A percentile compares a stretch with the other conserved stretches of the same genome.
Evolutionary conservation across 2,113 vertebrate genomes (phyloP).

Genomic region (Neodon shergylaensis): DNA sequence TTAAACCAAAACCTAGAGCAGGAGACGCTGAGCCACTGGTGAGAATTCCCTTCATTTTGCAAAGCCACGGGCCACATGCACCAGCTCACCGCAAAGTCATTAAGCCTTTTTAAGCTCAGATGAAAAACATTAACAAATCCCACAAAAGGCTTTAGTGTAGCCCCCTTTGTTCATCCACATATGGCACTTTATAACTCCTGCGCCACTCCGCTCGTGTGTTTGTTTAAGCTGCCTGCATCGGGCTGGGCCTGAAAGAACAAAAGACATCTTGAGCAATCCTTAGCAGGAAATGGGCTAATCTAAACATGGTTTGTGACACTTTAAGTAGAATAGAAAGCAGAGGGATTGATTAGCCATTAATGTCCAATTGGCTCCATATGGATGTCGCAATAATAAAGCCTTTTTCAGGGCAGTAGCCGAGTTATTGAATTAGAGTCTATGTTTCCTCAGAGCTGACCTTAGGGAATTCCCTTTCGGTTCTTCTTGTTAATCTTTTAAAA

Average conservation of each 20-base stretch:
- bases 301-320: slow-evolving; percentile 92
- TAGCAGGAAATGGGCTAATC: slow-evolving; percentile 93
- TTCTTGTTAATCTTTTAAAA: slow-evolving; percentile 86
- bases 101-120: slow-evolving; percentile 95
- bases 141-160: slow-evolving; percentile 92
- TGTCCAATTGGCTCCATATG: slow-evolving; percentile 91
- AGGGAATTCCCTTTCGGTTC: slow-evolving; percentile 88
- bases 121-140: slow-evolving; percentile 96
- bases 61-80: slow-evolving; percentile 94
- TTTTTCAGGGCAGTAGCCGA: slow-evolving; percentile 88
- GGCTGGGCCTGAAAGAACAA: slow-evolving; percentile 90
- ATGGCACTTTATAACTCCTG: slow-evolving; percentile 90
- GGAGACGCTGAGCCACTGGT: slow-evolving; percentile 88
- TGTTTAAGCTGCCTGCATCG: slow-evolving; percentile 92
- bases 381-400: slow-evolving; percentile 88
- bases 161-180: slow-evolving; percentile 95
- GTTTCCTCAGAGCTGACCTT: slow-evolving; percentile 87
- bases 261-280: slow-evolving; percentile 91
- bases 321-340: slow-evolving; percentile 90
- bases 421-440: slow-evolving; percentile 91
- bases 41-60: slow-evolving; percentile 93
- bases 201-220: slow-evolving; percentile 88
- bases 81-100: slow-evolving; percentile 93
- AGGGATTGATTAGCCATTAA: slow-evolving; percentile 93
- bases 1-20: slow-evolving; percentile 86